These are phyloP conservation scores for Caenorhabditis latens DNA, from an alignment of 1,140 invertebrate genomes.

Conservation along the genomic window DNA sequence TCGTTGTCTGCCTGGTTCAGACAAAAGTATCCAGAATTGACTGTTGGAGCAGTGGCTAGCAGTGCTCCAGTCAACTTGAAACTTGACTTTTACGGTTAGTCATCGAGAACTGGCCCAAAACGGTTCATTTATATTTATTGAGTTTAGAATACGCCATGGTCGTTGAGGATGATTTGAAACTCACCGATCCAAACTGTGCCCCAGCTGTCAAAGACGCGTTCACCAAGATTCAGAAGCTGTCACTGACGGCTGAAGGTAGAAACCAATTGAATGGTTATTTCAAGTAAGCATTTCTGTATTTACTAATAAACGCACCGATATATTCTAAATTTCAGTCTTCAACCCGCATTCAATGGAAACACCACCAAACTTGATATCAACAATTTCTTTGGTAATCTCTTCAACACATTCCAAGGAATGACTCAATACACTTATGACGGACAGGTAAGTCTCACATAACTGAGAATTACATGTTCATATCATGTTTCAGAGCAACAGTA, in stretches of 20 bases:
- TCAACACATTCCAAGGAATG: constrained; percentile 66
- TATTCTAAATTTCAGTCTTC: constrained; percentile 47
- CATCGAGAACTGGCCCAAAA: too few relatives aligned
- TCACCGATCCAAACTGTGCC: constrained; percentile 56
- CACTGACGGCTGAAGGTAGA: constrained; percentile 65
- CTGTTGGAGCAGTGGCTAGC: constrained; percentile 86
- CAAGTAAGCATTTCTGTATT: constrained; percentile 38
- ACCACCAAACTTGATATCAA: constrained; percentile 65
- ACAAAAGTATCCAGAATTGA: constrained; percentile 89
- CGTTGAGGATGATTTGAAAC: constrained; percentile 62
- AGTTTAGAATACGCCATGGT: constrained; percentile 67
- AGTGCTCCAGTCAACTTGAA: constrained; percentile 89
- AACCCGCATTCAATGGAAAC: constrained; percentile 61
- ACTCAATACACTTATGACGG: constrained; percentile 69
- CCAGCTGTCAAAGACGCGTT: constrained; percentile 60
- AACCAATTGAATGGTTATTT: constrained; percentile 60
- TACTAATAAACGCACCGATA: not conserved
- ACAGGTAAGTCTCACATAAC: constrained; percentile 39
- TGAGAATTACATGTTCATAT: not conserved
- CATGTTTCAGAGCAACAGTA: constrained; percentile 61
- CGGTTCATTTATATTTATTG: not conserved
- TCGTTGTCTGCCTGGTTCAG: constrained; percentile 88
- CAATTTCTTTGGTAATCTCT: constrained; percentile 65
- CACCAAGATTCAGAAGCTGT: constrained; percentile 59
- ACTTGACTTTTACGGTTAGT: constrained; percentile 85